Evolutionary conservation across 2,113 vertebrate genomes (phyloP).

Genomic region (Cacatua alba): DNA sequence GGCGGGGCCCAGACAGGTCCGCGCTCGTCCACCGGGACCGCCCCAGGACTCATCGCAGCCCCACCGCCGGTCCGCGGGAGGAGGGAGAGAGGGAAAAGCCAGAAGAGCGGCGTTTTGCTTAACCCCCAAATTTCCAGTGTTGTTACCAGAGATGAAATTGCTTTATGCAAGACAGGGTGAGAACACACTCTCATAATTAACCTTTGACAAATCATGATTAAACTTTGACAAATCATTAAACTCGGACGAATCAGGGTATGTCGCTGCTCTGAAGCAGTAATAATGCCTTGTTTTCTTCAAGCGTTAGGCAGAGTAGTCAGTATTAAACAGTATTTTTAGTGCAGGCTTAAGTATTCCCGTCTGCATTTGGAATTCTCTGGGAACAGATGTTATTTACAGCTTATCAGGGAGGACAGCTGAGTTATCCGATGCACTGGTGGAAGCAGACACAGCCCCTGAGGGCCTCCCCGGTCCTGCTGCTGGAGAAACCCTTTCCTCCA

Average conservation of each 20-base stretch:
- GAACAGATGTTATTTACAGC: background rate
- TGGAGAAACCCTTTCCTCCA: background rate
- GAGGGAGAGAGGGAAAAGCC: fast-evolving
- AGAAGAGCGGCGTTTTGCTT: fast-evolving
- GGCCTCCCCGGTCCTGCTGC: background rate
- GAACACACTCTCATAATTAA: fast-evolving
- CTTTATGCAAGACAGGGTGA: background rate
- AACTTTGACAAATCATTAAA: background rate
- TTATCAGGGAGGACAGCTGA: background rate
- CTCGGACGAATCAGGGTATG: background rate
- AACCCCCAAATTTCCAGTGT: background rate
- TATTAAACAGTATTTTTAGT: slow-evolving; percentile 4
- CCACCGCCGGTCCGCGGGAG: background rate
- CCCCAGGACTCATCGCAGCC: background rate
- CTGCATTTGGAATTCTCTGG: background rate
- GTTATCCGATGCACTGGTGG: background rate
- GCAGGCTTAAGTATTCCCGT: background rate
- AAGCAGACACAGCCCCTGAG: fast-evolving
- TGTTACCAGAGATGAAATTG: background rate
- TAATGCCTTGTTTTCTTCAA: background rate
- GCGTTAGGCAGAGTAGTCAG: slow-evolving; percentile 1
- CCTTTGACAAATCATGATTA: background rate
- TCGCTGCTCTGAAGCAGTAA: background rate
- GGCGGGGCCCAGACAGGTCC: background rate
- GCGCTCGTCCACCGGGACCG: background rate